Base-by-base conservation (phyloP, 2,113 vertebrate genomes). In the Peromyscus maniculatus region DNA sequence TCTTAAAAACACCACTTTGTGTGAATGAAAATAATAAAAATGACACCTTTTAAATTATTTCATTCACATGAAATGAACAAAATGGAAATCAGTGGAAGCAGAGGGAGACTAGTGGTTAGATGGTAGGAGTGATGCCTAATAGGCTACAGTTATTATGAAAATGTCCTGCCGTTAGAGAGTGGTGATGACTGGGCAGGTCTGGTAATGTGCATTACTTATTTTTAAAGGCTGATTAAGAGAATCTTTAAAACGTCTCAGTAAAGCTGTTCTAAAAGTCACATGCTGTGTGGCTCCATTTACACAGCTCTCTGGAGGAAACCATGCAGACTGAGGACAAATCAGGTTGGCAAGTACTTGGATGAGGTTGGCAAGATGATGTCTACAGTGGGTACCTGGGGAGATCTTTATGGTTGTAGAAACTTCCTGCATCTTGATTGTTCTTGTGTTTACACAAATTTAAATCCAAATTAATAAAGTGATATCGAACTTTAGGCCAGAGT, bases 251-350 rank as follows among this genome's bases (percentile, higher is more conserved):
- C 59, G 77, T 66, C n/a, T 78, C n/a, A 88, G 59, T 74, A 67
- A 90, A 95, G 11, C 3, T 55, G 7, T 39, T 95, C 74, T 91
- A 69, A 49, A 72, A 28, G 39, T 49, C 66, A 84, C 3, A 46
- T 39, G 62, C 26, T 71, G 6, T 59, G 79, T 11, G 4, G 64
- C 57, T 62, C 26, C 19, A 80, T 82, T 80, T 93, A 86, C n/a
- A 43, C 36, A 91, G 77, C 21, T 64, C 75, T 89, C 39, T 79
- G 93, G 49, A 86, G 7, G 80, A 87, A 87, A 93, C 75, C 72
- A 74, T 13, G 88, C 19, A 95, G 9, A 49, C 31, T 31, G 33
- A 84, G 95, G 39, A 77, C 22, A 52, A 93, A 95, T n/a, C 71
- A 31, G 28, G 10, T 36, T 59, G 72, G 33, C 36, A 43, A 24